These are phyloP conservation scores for Euura saliciscinereae DNA, from an alignment of 1,140 invertebrate species.

Conservation along the genomic window DNA sequence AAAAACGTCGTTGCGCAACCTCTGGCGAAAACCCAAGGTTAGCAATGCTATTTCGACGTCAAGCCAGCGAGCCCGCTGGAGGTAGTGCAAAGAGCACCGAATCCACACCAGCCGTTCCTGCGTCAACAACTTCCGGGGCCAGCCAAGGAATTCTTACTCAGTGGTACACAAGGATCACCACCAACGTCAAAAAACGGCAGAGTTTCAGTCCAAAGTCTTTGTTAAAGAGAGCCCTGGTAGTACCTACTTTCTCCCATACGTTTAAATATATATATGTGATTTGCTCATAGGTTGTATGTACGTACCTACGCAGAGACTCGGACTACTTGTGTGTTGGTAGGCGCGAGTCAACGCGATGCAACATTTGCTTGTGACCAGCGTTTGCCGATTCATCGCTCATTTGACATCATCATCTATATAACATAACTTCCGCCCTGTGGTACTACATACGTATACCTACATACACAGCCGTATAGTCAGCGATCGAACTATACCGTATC, in stretches of 20 bases:
- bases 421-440: no score
- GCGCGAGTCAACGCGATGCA: no score
- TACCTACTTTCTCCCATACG: not conserved
- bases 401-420: no score
- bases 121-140: conserved; percentile 49
- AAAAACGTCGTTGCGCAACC: conserved; percentile 7
- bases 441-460: no score
- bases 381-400: no score
- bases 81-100: conserved; percentile 24
- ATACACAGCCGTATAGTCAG: no score
- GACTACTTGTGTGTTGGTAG: no score
- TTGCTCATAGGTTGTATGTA: no score
- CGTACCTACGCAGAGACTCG: no score
- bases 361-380: no score
- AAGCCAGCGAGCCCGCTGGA: conserved; percentile 48
- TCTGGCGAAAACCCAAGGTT: conserved; percentile 22
- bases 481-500: no score
- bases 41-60: conserved; percentile 47
- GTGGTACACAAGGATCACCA: conserved; percentile 59
- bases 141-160: conserved; percentile 45
- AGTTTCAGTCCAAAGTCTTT: conserved; percentile 53
- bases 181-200: conserved; percentile 57
- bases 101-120: conserved; percentile 29
- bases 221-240: conserved; percentile 56
- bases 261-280: no score